Percentiles rank a stretch among this genome's conserved stretches.
Conservation (phyloP, 2,888 invertebrate genomes). For the Lepetodrilus schrolli region DNA sequence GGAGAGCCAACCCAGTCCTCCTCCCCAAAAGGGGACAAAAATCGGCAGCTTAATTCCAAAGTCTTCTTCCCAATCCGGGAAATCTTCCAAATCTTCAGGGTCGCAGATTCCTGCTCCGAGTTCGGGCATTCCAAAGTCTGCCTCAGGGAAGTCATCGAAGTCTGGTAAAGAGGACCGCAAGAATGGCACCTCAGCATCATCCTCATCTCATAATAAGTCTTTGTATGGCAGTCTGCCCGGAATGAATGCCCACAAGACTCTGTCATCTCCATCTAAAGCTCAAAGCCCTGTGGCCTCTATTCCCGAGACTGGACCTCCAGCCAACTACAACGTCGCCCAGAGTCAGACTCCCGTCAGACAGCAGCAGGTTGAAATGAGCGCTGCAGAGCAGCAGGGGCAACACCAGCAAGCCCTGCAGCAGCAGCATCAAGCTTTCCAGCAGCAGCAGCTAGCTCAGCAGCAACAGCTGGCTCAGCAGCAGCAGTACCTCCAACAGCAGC, state of each 20-base stretch:
- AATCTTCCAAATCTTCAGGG: slow-evolving; percentile 46
- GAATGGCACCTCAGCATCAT: slow-evolving; percentile 40
- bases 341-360: slow-evolving; percentile 2
- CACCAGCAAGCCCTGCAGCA: slow-evolving; percentile 33
- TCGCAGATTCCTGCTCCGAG: slow-evolving; percentile 42
- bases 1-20: slow-evolving; percentile 46
- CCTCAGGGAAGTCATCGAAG: slow-evolving; percentile 43
- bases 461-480: slow-evolving; percentile 32
- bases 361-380: background rate
- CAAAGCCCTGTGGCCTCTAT: slow-evolving; percentile 38
- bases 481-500: slow-evolving; percentile 35
- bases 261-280: slow-evolving; percentile 34
- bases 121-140: slow-evolving; percentile 59
- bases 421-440: slow-evolving; percentile 22
- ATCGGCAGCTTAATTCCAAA: slow-evolving; percentile 63
- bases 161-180: slow-evolving; percentile 61
- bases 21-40: slow-evolving; percentile 56
- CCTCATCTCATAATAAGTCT: slow-evolving; percentile 40
- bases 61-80: slow-evolving; percentile 41
- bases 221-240: slow-evolving; percentile 42
- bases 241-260: slow-evolving; percentile 32
- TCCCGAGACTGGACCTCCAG: slow-evolving; percentile 20
- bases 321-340: background rate
- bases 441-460: slow-evolving; percentile 39
- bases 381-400: slow-evolving; percentile 32